Base-by-base conservation (phyloP, 2,888 invertebrate genomes). In the Crioceris asparagi region DNA sequence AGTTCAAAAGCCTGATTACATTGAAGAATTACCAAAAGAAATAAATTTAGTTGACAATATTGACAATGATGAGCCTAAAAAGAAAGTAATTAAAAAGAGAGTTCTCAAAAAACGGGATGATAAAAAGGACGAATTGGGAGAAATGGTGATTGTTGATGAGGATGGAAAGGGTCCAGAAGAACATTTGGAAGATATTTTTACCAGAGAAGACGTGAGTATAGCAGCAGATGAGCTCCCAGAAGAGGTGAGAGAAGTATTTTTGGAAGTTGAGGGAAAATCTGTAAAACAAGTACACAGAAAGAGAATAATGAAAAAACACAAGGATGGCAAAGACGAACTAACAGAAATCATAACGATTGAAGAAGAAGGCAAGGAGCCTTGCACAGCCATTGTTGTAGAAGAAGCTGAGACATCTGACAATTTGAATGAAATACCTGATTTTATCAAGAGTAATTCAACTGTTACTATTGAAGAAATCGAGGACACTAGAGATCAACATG, bases 381-480 rank as follows among this genome's bases (percentile, higher is more conserved):
- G 56, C 50, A 51, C 49, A 1, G 55, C 57, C 5, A 53, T 59
- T 3, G 50, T 45, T 10, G 49, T 58, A 39, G 48, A 59, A 41
- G 49, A 50, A 39, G 46, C 54, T 37, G 45, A 45, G 25, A 19
- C 40, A 14, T 40, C 43, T 11, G 29, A 40, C n/a, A n/a, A n/a
- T 18, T 44, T 64, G 0, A 61, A n/a, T n/a, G n/a, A n/a, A n/a
- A n/a, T n/a, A 65, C n/a, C n/a, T n/a, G n/a, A n/a, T n/a, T n/a
- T n/a, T n/a, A n/a, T n/a, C n/a, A n/a, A n/a, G n/a, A n/a, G n/a
- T n/a, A n/a, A n/a, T n/a, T n/a, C n/a, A 56, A 66, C 68, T 35
- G 52, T 59, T 33, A 67, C 67, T 14, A 52, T 64, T 29, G 60
- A 60, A 47, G 55, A 62, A 47, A n/a, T n/a, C n/a, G 65, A 65